Evolutionary conservation across 2,797 vertebrate species (phyloP).

Genomic region (Brachymystax lenok): DNA sequence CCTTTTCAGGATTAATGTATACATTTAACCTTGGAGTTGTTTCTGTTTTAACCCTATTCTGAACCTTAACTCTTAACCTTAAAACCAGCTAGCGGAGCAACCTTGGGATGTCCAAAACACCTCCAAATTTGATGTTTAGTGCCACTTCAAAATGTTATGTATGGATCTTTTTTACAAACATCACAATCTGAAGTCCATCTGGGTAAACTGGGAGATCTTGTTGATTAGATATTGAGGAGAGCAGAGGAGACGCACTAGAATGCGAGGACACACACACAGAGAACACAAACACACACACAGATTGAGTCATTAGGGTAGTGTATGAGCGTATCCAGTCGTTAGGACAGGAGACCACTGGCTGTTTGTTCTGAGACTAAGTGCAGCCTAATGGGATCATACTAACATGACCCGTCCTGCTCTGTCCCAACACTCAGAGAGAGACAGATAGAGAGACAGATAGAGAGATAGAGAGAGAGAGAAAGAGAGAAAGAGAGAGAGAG

Average conservation of each 20-base stretch:
- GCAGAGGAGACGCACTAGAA: slow-evolving; percentile 28
- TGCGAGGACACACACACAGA: background rate
- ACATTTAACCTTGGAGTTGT: too few species aligned
- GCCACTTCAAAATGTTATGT: too few species aligned
- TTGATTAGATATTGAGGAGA: background rate
- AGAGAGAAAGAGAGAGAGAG: slow-evolving; percentile 40
- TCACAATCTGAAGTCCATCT: background rate
- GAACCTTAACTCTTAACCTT: too few species aligned
- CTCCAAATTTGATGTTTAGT: too few species aligned
- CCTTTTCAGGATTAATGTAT: too few species aligned
- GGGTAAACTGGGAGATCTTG: background rate
- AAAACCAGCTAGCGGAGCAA: too few species aligned
- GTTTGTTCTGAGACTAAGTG: slow-evolving; percentile 80
- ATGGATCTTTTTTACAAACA: too few species aligned
- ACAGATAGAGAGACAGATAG: background rate
- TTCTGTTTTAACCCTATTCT: too few species aligned
- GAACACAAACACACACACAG: background rate
- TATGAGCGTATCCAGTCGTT: slow-evolving; percentile 39
- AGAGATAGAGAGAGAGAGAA: background rate
- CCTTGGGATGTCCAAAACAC: too few species aligned
- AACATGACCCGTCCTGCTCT: slow-evolving; percentile 67
- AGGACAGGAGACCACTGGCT: slow-evolving; percentile 71
- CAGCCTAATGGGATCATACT: slow-evolving; percentile 80
- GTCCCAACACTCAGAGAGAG: background rate
- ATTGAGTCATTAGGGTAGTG: background rate